Evolutionary conservation across 1,140 invertebrate genomes (phyloP).

Genomic region (Eumeta japonica): DNA sequence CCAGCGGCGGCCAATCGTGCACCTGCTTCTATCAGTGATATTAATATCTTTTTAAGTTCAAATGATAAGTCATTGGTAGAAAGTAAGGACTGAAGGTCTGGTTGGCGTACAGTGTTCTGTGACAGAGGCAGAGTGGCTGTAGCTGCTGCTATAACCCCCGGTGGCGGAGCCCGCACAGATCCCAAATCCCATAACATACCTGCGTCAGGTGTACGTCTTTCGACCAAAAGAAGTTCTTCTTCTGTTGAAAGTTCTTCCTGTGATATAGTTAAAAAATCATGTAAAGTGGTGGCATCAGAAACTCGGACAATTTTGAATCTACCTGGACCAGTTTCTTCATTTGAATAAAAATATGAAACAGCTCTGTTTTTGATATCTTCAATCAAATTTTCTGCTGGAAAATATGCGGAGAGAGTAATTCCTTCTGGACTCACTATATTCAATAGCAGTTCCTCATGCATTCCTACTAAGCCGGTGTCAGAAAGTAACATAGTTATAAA

Average conservation of each 20-base stretch:
- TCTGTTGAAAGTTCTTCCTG: constrained; percentile 37
- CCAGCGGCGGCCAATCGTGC: constrained; percentile 38
- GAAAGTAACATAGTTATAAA: constrained; percentile 32
- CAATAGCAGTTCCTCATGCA: constrained; percentile 28
- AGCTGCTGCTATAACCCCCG: constrained; percentile 32
- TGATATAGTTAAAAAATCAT: constrained; percentile 34
- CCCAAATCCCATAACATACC: constrained; percentile 42
- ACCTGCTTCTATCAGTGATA: constrained; percentile 44
- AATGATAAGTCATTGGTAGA: constrained; percentile 44
- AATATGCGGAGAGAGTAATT: constrained; percentile 26
- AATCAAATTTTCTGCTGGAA: constrained; percentile 36
- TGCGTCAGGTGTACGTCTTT: constrained; percentile 33
- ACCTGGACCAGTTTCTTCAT: constrained; percentile 27
- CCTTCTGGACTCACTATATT: constrained; percentile 42
- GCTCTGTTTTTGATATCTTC: constrained; percentile 41
- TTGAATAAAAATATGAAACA: constrained; percentile 41
- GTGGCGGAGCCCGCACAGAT: constrained; percentile 33
- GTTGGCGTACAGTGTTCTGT: constrained; percentile 24
- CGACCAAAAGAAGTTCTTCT: constrained; percentile 37
- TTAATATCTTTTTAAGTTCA: constrained; percentile 40
- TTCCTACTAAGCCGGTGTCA: constrained; percentile 20
- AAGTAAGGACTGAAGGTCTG: constrained; percentile 38
- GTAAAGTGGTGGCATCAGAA: constrained; percentile 29
- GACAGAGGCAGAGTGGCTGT: constrained; percentile 35
- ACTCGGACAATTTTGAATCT: constrained; percentile 41